Evolutionary conservation across 2,797 vertebrate genomes (phyloP).

Genomic region (Acomys russatus): DNA sequence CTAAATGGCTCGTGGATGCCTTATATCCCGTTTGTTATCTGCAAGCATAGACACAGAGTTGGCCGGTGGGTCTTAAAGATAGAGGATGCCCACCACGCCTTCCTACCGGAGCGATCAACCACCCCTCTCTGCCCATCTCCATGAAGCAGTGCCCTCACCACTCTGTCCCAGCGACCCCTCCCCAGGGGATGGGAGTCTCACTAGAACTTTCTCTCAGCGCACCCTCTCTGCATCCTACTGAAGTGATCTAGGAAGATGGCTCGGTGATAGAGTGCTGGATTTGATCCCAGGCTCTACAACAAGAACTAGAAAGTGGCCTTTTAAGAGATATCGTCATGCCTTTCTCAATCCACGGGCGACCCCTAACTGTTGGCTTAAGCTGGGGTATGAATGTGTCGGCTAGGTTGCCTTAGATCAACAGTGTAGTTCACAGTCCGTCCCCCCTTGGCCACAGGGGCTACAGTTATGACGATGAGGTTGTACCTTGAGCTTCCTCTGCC

Average conservation of each 20-base stretch:
- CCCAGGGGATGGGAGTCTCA: fast-evolving
- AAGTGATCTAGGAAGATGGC: background rate
- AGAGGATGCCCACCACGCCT: background rate
- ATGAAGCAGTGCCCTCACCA: background rate
- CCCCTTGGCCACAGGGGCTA: background rate
- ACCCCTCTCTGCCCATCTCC: background rate
- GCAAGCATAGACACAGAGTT: background rate
- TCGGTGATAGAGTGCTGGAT: background rate
- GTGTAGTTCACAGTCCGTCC: fast-evolving
- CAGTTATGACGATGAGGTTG: fast-evolving
- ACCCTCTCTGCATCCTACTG: fast-evolving
- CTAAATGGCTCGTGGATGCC: background rate
- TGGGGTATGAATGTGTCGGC: fast-evolving
- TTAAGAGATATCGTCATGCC: fast-evolving
- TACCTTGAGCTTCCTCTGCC: background rate
- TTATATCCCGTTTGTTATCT: fast-evolving
- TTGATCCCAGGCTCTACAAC: no score
- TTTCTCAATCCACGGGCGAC: fast-evolving
- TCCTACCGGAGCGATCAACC: background rate
- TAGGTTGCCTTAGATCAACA: fast-evolving
- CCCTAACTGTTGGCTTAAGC: fast-evolving
- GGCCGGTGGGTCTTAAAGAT: fast-evolving
- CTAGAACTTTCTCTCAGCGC: fast-evolving
- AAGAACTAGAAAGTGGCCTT: background rate
- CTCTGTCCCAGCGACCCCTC: fast-evolving